Evolutionary conservation across 1,140 invertebrate species (phyloP).

Genomic region (Frieseomelitta varia): DNA sequence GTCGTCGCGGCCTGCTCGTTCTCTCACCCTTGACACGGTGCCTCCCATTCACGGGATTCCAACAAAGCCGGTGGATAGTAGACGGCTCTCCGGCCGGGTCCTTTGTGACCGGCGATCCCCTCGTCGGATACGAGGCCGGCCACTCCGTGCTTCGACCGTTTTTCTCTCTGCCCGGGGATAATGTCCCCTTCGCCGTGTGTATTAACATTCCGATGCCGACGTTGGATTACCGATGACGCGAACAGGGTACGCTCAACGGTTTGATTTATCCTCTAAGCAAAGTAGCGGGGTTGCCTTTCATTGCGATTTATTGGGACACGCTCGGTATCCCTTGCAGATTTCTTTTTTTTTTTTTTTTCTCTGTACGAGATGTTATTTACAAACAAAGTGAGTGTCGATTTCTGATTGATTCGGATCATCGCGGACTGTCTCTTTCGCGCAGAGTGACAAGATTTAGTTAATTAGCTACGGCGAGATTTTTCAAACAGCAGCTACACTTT

Average conservation of each 20-base stretch:
- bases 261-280: not conserved
- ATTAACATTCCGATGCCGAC: not conserved
- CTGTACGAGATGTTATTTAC: too few relatives aligned
- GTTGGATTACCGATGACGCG: conserved; percentile 3
- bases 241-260: not conserved
- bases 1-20: conserved; percentile 51
- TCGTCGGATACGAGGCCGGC: not conserved
- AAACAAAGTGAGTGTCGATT: too few relatives aligned
- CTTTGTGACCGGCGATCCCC: conserved; percentile 31
- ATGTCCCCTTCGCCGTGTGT: not conserved
- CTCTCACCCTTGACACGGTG: conserved; percentile 61
- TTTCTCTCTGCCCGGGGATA: conserved; percentile 19
- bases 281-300: not conserved
- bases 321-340: not conserved
- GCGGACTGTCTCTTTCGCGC: too few relatives aligned
- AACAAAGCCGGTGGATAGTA: not conserved
- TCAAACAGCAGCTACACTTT: too few relatives aligned
- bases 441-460: too few relatives aligned
- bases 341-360: not conserved
- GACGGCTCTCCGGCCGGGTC: not conserved
- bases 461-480: too few relatives aligned
- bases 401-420: too few relatives aligned
- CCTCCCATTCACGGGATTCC: conserved; percentile 40
- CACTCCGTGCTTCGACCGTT: not conserved
- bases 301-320: too few relatives aligned